A percentile compares a stretch with the other conserved stretches of the same genome.
Evolutionary conservation across 2,888 invertebrate species (phyloP).

Genomic region (Bellardia pandia): DNA sequence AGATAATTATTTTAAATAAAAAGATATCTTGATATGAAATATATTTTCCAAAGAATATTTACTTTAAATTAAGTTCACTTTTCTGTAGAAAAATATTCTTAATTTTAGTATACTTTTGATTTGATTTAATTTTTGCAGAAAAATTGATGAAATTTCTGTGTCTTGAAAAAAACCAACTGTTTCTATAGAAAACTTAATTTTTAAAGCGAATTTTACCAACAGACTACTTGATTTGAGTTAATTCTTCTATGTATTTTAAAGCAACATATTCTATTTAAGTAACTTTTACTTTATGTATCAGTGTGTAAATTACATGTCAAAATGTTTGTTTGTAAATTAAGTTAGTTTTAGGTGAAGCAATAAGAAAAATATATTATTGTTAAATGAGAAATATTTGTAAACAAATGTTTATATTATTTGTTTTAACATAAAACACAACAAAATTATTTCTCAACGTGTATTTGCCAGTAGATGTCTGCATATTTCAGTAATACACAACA

Average conservation of each 20-base stretch:
- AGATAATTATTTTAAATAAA: too few species aligned
- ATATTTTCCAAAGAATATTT: not conserved
- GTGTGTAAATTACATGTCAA: too few species aligned
- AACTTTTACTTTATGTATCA: too few species aligned
- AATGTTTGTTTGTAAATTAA: too few species aligned
- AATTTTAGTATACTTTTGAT: not conserved
- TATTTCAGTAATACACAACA: not conserved
- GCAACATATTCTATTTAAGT: too few species aligned
- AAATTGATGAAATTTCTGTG: not conserved
- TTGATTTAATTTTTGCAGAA: not conserved
- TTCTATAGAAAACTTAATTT: not conserved
- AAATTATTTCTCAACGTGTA: not conserved
- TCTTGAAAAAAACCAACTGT: not conserved
- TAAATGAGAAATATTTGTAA: too few species aligned
- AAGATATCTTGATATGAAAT: not conserved
- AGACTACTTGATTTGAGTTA: too few species aligned
- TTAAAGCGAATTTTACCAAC: too few species aligned
- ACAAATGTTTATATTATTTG: not conserved
- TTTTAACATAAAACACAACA: not conserved
- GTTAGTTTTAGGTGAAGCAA: too few species aligned
- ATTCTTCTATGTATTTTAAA: too few species aligned
- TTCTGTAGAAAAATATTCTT: not conserved
- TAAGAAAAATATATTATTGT: too few species aligned
- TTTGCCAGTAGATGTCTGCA: not conserved
- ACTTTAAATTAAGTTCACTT: not conserved